These are phyloP conservation scores for Triplophysa siluroides DNA, from an alignment of 2,113 vertebrate species.

Conservation along the genomic window DNA sequence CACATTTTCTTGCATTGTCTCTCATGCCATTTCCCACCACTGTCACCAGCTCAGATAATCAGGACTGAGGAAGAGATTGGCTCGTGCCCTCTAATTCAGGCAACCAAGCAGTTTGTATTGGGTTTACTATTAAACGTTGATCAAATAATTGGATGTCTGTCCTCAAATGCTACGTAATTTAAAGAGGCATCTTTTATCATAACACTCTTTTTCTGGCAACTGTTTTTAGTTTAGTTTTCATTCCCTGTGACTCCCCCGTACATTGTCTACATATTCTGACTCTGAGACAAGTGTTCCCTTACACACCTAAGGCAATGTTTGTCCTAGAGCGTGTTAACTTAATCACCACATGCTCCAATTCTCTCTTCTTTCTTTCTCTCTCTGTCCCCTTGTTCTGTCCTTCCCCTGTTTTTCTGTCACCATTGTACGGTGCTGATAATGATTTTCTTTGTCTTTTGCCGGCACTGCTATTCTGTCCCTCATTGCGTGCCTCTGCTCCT, in stretches of 20 bases:
- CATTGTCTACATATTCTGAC: slow-evolving; percentile 29
- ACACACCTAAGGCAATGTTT: slow-evolving; percentile 54
- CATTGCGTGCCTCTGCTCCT: slow-evolving; percentile 59
- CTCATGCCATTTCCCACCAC: slow-evolving; percentile 28
- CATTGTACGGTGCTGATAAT: slow-evolving; percentile 47
- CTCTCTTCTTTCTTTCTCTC: slow-evolving; percentile 34
- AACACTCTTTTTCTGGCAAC: slow-evolving; percentile 58
- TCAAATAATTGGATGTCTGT: neutral
- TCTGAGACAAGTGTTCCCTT: slow-evolving; percentile 58
- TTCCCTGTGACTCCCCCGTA: slow-evolving; percentile 14
- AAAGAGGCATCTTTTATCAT: slow-evolving; percentile 16
- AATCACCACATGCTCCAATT: slow-evolving; percentile 46
- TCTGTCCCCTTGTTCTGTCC: slow-evolving; percentile 38
- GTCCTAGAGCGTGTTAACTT: slow-evolving; percentile 44
- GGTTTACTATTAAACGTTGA: neutral
- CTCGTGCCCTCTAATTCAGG: slow-evolving; percentile 15
- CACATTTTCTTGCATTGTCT: slow-evolving; percentile 36
- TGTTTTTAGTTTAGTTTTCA: slow-evolving; percentile 42
- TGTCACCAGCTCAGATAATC: slow-evolving; percentile 24
- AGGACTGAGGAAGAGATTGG: slow-evolving; percentile 32
- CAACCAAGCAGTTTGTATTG: slow-evolving; percentile 28
- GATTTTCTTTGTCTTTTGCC: slow-evolving; percentile 55
- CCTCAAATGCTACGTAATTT: neutral
- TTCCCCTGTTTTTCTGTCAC: slow-evolving; percentile 49
- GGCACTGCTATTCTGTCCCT: slow-evolving; percentile 52